phyloP scores from a whole-genome alignment of 2,797 vertebrate genomes.

The Fundulus diaphanus region DNA sequence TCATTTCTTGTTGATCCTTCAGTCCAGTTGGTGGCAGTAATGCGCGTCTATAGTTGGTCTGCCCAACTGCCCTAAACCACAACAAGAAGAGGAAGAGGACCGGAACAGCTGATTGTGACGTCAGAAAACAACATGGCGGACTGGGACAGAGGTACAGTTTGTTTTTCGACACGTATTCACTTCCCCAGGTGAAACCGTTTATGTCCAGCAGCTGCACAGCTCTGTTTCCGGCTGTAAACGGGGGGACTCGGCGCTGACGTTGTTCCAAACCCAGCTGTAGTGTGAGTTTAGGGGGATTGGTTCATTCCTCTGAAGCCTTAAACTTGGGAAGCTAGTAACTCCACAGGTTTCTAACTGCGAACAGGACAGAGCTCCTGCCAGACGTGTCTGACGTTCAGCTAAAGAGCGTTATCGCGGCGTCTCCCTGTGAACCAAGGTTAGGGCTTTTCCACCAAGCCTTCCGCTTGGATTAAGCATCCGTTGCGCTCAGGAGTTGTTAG shows the following conservation, averaged over 20 bases:
- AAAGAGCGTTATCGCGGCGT: too few species aligned
- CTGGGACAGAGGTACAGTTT: constrained; percentile 74
- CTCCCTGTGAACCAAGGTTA: too few species aligned
- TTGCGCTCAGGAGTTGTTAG: too few species aligned
- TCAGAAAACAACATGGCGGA: constrained; percentile 74
- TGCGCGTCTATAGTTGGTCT: too few species aligned
- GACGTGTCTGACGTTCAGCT: too few species aligned
- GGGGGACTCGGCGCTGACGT: too few species aligned
- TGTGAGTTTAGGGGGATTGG: background rate
- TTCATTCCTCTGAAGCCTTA: background rate
- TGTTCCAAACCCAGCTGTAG: background rate
- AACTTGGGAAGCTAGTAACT: background rate
- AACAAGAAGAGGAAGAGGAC: constrained; percentile 3
- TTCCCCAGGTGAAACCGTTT: background rate
- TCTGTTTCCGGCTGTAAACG: background rate
- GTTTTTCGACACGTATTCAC: constrained; percentile 67
- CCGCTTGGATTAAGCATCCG: too few species aligned
- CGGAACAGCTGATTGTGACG: constrained; percentile 51
- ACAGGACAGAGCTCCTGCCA: too few species aligned
- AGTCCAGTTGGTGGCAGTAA: too few species aligned
- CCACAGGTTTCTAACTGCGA: background rate
- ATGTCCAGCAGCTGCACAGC: background rate
- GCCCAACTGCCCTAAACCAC: too few species aligned
- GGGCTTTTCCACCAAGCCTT: too few species aligned
- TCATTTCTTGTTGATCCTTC: too few species aligned